Evolutionary conservation across 1,140 invertebrate genomes (phyloP), one percentile per base, ranked within the genome.

Genomic region (Dolichoris vasculosae): DNA sequence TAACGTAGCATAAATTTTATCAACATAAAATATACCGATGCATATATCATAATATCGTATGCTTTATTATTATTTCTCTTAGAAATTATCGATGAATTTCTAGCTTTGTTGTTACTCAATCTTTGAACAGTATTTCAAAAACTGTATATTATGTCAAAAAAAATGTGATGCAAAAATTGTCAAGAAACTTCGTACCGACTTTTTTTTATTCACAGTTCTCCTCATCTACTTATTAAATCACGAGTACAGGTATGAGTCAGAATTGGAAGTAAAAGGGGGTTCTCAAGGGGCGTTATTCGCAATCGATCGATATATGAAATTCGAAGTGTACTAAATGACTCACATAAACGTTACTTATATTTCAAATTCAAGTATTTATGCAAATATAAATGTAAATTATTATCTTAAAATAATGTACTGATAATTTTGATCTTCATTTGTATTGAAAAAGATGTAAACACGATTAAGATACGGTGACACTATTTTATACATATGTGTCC

Each of bases 221-320:
- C 17, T 26, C 64, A 3, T 79, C 23, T 30, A 26, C 64, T 84
- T 79, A 78, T 84, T 69, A 51, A 84, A 71, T 84, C 77, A 80
- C 32, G 30, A 79, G 15, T n/a, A 2, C 64, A 71, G 76, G 76
- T 84, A 80, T 84, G 83, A 84, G 76, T 84, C 83, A 84, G 73
- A 55, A 26, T 35, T 4, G 76, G 76, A 43, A 69, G 59, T 67
- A 17, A 7, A 71, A 30, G 64, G 64, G 83, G 79, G 83, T 77
- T 30, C 55, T 84, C 71, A 78, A 32, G 83, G 83, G 83, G 83
- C 83, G 83, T 85, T 40, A 46, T 85, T 80, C 69, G 77, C 77
- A 80, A 81, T 85, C 77, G 83, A 46, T 80, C 77, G 76, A 85
- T 85, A 75, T 38, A 2, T 51, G 48, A 83, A 55, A 82, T 38